Conservation (phyloP, 2,888 invertebrate species). For the Tyria jacobaeae region DNA sequence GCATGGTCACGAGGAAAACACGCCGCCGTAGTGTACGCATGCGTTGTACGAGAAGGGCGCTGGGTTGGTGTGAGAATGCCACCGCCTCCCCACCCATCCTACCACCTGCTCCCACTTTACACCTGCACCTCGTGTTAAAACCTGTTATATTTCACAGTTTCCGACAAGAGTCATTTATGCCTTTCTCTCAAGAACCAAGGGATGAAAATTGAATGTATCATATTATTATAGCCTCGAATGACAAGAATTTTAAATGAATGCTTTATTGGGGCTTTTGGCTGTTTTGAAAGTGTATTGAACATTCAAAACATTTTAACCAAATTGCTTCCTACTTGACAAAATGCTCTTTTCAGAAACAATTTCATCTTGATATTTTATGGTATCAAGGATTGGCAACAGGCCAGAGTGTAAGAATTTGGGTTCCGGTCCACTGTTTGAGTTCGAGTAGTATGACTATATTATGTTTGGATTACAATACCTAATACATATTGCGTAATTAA, state of each 20-base stretch:
- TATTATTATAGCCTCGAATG: constrained; percentile 41
- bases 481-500: background rate
- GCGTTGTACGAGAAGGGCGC: constrained; percentile 60
- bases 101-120: constrained; percentile 59
- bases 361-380: constrained; percentile 71
- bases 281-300: constrained; percentile 23
- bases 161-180: constrained; percentile 68
- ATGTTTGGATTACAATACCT: constrained; percentile 28
- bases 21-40: constrained; percentile 77
- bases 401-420: constrained; percentile 65
- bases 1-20: constrained; percentile 77
- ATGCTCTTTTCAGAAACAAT: constrained; percentile 58
- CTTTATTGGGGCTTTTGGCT: constrained; percentile 30
- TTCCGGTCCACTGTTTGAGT: constrained; percentile 51
- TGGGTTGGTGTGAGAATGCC: constrained; percentile 34
- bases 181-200: constrained; percentile 69
- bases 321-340: constrained; percentile 56
- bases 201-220: constrained; percentile 68
- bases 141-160: constrained; percentile 74
- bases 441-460: constrained; percentile 39
- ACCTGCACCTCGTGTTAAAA: constrained; percentile 72
- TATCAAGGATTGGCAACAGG: constrained; percentile 72
- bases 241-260: constrained; percentile 35
- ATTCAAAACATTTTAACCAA: constrained; percentile 46
- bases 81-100: constrained; percentile 33